Evolutionary conservation across 2,797 vertebrate species (phyloP), one percentile per base, ranked within the genome.

Genomic region (Xyrichtys novacula): DNA sequence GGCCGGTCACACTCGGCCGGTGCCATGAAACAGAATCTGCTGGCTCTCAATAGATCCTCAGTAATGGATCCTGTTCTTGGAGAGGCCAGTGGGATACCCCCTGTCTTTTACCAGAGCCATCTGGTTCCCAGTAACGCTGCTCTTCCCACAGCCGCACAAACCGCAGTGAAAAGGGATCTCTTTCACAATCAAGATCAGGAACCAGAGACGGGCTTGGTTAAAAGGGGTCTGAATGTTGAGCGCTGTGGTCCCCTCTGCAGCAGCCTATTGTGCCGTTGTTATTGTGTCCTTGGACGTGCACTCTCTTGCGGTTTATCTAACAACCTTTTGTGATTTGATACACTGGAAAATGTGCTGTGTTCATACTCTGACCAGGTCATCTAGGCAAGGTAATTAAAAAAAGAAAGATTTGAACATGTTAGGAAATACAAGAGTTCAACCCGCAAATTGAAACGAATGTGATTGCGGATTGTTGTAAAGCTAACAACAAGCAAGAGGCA

Each of bases 1-100:
- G 63, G 68, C 68, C 64, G 88, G 90, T 93, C 92, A 91, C 86
- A 91, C 85, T 83, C 84, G 84, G 80, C 68, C 80, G 77, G 42
- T 85, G 89, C 87, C 88, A 71, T 92, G 94, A 92, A 95, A 94
- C 91, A 28, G 65, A 87, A 94, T 89, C 89, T 73, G 48, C 65
- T 8, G 36, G 74, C 60, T 74, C 74, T 94, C 89, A 92, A 91
- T 91, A 62, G 89, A 88, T 89, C 84, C 87, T 52, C 74, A 76
- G 81, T 91, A 93, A 92, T 87, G 69, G 88, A 92, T 88, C 91
- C 76, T 42, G 44, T 68, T 90, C 88, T 81, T 76, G 69, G 78
- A 74, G 76, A 89, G 71, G 76, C 87, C 68, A 60, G 31, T 86
- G 86, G 81, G 91, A 93, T 87, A 76, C 80, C 80, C 83, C 80